Base-by-base conservation (phyloP, 2,797 vertebrate species). In the Ficedula albicollis region DNA sequence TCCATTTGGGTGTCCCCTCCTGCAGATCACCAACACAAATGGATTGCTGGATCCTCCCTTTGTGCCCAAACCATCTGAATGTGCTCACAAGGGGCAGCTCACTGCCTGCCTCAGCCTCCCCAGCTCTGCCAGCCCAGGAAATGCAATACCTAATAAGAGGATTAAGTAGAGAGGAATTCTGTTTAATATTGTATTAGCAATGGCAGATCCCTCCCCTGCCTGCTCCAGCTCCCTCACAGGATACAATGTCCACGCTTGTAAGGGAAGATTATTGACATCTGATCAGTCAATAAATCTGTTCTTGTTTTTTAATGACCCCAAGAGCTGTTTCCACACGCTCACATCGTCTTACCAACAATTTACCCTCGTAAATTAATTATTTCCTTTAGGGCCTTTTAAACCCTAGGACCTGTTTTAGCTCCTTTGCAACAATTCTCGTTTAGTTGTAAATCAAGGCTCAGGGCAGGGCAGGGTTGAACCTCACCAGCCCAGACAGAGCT, bases 61-160 rank as follows among this genome's bases (percentile, higher is more conserved):
- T 30, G 46, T 6, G 25, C 0, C 39, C 34, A 84, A 52, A n/a
- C 3, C 11, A 27, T 25, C 62, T 7, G 13, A 41, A 2, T 0
- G 5, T 5, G 48, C 84, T 25, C 78, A 36, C 4, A 25, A 27
- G 9, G 0, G 12, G 13, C 12, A 34, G 54, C 25, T 43, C 15
- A 0, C 64, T 48, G 32, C 72, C 23, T 52, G 15, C 10, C 64
- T 49, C 32, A 3, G 38, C 63, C 38, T 60, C 51, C 49, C 75
- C 64, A 62, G 8, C n/a, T 1, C 59, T 7, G 69, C 27, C 46
- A 75, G 83, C 49, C 67, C 22, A 17, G 11, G 93, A 36, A 78
- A 94, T 10, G 38, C 75, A 89, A 97, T 85, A 96, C 85, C 82
- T 95, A 97, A 96, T 92, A 96, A 96, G 76, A 97, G 89, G 96